Base-by-base conservation (phyloP, 1,140 invertebrate species). In the Apolygus lucorum region DNA sequence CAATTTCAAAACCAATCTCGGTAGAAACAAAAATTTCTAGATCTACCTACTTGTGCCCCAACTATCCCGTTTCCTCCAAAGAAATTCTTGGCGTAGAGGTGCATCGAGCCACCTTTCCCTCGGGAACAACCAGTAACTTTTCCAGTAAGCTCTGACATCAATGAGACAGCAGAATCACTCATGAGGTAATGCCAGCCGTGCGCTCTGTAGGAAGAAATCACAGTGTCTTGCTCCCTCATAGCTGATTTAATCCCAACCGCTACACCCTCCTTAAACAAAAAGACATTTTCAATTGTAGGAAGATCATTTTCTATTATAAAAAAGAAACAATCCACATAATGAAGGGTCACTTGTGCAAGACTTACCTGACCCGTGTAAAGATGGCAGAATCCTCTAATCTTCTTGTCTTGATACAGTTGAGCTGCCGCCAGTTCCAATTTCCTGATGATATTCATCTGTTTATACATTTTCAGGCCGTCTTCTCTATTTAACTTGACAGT, bases 1-100 rank as follows among this genome's bases (percentile, higher is more conserved):
- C n/a, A n/a, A n/a, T n/a, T n/a, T n/a, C n/a, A n/a, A n/a, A n/a
- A n/a, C n/a, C n/a, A n/a, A n/a, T n/a, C n/a, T n/a, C n/a, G n/a
- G n/a, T n/a, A n/a, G n/a, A n/a, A n/a, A n/a, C n/a, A n/a, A n/a
- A n/a, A n/a, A n/a, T n/a, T n/a, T n/a, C n/a, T n/a, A n/a, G n/a
- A n/a, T n/a, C n/a, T 17, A 42, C 34, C 73, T 76, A 95, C 92
- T 83, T 99, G 97, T 63, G 96, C 95, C 63, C 97, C 97, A 24
- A 99, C 96, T 77, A 99, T 99, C 34, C 96, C 97, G 79, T 99
- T 98, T 63, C 96, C 97, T 74, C 96, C 97, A 77, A 88, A 99
- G 79, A 99, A 98, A 79, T 96, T 95, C 59, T 85, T 83, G 1
- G 84, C 80, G 76, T 93, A 95, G 85, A 95, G 89, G 78, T 95